Evolutionary conservation across 2,888 invertebrate species (phyloP).

Genomic region (Chymomyza procnemis): DNA sequence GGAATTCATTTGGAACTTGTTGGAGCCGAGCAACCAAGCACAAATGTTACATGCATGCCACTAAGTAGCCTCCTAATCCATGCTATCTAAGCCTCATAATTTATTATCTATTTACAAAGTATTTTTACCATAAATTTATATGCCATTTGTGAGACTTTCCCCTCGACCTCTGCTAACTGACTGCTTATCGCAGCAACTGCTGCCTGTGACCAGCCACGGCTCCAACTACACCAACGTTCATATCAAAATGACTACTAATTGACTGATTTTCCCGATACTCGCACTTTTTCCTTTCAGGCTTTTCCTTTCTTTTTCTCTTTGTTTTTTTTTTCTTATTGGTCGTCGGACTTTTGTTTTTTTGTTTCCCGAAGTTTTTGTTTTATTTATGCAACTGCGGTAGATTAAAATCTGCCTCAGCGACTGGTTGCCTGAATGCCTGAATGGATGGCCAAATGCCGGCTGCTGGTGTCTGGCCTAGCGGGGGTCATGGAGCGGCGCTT

Average conservation of each 20-base stretch:
- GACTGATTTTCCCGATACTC: conserved; percentile 47
- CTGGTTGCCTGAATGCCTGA: conserved; percentile 13
- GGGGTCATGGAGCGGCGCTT: conserved; percentile 23
- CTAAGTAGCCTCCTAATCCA: not conserved
- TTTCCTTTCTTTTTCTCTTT: conserved; percentile 11
- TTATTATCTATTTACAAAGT: conserved; percentile 61
- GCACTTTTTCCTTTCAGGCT: conserved; percentile 14
- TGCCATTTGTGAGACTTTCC: conserved; percentile 25
- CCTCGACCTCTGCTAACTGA: not conserved
- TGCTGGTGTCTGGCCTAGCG: not conserved
- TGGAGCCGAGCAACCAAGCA: conserved; percentile 12
- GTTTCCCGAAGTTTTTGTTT: conserved; percentile 41
- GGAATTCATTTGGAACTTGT: conserved; percentile 27
- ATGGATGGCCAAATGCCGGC: conserved; percentile 29
- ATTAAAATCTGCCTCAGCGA: conserved; percentile 51
- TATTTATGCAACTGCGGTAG: conserved; percentile 56
- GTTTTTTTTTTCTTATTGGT: too few relatives aligned
- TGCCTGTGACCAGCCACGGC: not conserved
- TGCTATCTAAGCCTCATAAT: conserved; percentile 32
- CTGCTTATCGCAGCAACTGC: conserved; percentile 30
- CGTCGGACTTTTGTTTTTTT: not conserved
- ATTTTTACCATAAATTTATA: conserved; percentile 58
- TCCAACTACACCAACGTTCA: conserved; percentile 24
- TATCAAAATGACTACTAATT: conserved; percentile 65
- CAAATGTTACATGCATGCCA: conserved; percentile 7